Base-by-base conservation (phyloP, 2,113 vertebrate genomes). In the Elachura formosa region DNA sequence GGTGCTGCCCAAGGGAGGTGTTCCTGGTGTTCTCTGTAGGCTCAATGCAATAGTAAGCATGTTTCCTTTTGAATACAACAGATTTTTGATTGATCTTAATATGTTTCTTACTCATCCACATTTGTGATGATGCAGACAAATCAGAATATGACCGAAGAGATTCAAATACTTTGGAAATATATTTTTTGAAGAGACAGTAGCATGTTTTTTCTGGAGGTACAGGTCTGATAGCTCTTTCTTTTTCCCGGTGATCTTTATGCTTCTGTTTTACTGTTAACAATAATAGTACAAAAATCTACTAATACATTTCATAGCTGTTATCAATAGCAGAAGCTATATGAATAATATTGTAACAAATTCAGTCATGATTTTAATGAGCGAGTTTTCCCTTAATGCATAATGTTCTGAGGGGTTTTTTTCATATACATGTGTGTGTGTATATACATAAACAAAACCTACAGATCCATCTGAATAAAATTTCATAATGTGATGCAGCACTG, bases 1-100 rank as follows among this genome's bases (percentile, higher is more conserved):
- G 40, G 7, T 51, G 40, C 33, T 55, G 14, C 14, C n/a, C 0
- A 0, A 6, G 14, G 19, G 29, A 66, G 29, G 7, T 0, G 0
- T 52, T 72, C n/a, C 46, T 80, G 26, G 8, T 63, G n/a, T 13
- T 28, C 15, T 89, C 62, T 56, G 66, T n/a, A 46, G 36, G 25
- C 21, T 22, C 43, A 46, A 5, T 31, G n/a, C 29, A 31, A 8
- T 22, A 58, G n/a, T 29, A 43, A 84, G 55, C 6, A 28, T 8
- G 13, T 55, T 67, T 54, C 33, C 24, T 49, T 64, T 33, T 58
- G 15, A 83, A 19, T 23, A 22, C 6, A 10, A 5, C 13, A 23
- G 12, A 58, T 77, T 79, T 58, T 58, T 31, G 3, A 28, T 51
- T 46, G 17, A 22, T 51, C n/a, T 67, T 43, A 22, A 8, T 61